These are phyloP conservation scores for Tetramorium parvispinum DNA, from an alignment of 1,140 invertebrate species.

Conservation along the genomic window DNA sequence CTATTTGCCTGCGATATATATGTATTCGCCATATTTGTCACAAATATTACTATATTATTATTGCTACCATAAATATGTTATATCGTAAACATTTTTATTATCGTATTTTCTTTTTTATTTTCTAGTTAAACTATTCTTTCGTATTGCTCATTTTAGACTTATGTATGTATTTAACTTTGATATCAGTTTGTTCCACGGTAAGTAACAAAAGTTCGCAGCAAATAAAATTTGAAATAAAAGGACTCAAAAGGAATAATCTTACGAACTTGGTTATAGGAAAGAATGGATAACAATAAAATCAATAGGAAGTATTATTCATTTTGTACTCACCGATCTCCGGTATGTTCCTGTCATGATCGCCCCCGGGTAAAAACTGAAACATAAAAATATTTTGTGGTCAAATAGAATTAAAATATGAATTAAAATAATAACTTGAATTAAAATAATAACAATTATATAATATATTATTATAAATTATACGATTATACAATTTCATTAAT, in stretches of 20 bases:
- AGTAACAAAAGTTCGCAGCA: not conserved
- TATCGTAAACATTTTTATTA: not conserved
- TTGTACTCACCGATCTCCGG: conserved; percentile 82
- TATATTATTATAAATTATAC: too few species aligned
- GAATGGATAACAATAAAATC: not conserved
- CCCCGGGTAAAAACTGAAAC: conserved; percentile 77
- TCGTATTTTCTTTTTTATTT: not conserved
- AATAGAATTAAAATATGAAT: not conserved
- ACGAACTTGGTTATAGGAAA: not conserved
- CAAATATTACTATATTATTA: not conserved
- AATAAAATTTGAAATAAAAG: not conserved
- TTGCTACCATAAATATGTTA: not conserved
- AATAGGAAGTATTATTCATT: not conserved
- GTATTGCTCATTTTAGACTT: not conserved
- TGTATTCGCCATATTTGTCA: not conserved
- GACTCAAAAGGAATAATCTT: not conserved
- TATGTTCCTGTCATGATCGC: conserved; percentile 82
- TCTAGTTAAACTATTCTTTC: not conserved
- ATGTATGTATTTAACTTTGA: not conserved
- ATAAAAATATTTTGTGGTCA: conserved; percentile 53
- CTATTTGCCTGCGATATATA: not conserved
- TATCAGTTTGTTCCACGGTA: not conserved
- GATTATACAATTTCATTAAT: too few species aligned
- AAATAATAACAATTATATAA: not conserved
- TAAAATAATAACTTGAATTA: not conserved